A percentile compares a stretch with the other conserved stretches of the same genome.
Conservation (phyloP, 1,140 invertebrate genomes). For the Geopemphigus sp. region DNA sequence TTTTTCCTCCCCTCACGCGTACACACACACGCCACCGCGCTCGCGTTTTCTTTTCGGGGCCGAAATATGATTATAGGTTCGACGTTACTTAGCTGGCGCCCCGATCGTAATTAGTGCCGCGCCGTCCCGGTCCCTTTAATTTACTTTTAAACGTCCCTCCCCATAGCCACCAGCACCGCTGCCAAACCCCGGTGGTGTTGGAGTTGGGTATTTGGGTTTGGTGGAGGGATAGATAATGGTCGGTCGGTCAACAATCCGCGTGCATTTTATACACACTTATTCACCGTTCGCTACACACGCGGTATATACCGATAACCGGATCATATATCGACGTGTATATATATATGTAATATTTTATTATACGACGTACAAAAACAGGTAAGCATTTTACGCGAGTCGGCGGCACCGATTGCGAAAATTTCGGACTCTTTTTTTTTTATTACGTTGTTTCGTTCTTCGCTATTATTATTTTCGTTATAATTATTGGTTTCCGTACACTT, state of each 20-base stretch:
- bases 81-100: conserved; percentile 40
- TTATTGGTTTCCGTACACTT: conserved; percentile 31
- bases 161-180: background rate
- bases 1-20: background rate
- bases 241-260: background rate
- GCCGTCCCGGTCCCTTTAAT: conserved; percentile 13
- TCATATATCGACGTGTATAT: background rate
- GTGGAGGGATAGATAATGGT: too few species aligned
- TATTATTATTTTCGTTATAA: conserved; percentile 3
- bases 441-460: background rate
- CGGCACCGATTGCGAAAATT: conserved; percentile 9
- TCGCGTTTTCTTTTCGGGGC: background rate
- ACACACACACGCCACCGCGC: background rate
- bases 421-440: conserved; percentile 15
- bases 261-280: conserved; percentile 11
- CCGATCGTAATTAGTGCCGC: conserved; percentile 38
- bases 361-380: background rate
- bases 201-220: too few species aligned
- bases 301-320: background rate
- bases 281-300: background rate
- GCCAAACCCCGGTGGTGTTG: too few species aligned
- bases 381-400: background rate
- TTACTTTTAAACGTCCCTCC: conserved; percentile 29
- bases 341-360: background rate
- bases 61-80: conserved; percentile 45